Conservation (phyloP, 2,797 vertebrate genomes). For the Micromesistius poutassou region DNA sequence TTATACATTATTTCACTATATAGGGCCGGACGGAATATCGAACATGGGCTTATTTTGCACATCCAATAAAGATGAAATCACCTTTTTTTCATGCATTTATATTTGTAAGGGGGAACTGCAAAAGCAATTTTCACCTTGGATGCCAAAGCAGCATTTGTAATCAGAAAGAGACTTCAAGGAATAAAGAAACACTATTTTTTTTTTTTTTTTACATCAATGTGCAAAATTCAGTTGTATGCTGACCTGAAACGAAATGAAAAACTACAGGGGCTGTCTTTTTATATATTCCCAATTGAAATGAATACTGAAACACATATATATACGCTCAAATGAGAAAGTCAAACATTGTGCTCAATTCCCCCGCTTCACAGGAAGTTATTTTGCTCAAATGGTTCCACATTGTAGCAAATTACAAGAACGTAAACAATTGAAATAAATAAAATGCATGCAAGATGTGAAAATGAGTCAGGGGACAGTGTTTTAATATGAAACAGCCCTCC, state of each 20-base stretch:
- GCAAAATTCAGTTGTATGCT: constrained; percentile 4
- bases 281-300: too few relatives aligned
- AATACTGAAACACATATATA: too few relatives aligned
- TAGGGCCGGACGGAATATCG: constrained; percentile 33
- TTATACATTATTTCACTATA: background rate
- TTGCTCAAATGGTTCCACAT: background rate
- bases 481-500: constrained; percentile 40
- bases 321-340: background rate
- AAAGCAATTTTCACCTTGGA: constrained; percentile 43
- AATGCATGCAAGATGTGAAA: constrained; percentile 7
- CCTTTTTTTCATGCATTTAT: constrained; percentile 26
- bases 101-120: constrained; percentile 20
- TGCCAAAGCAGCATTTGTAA: constrained; percentile 19
- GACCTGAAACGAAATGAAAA: constrained; percentile 28
- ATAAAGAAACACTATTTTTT: constrained; percentile 2
- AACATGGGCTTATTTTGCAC: constrained; percentile 34
- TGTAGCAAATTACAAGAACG: background rate
- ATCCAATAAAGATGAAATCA: constrained; percentile 30
- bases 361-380: background rate
- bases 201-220: background rate
- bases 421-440: constrained; percentile 3
- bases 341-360: background rate
- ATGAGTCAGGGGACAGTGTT: constrained; percentile 21
- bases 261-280: background rate
- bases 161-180: constrained; percentile 16